A percentile compares a stretch with the other conserved stretches of the same genome.
These are phyloP conservation scores for Anastatus disparis DNA, from an alignment of 1,140 invertebrate genomes.

Conservation along the genomic window DNA sequence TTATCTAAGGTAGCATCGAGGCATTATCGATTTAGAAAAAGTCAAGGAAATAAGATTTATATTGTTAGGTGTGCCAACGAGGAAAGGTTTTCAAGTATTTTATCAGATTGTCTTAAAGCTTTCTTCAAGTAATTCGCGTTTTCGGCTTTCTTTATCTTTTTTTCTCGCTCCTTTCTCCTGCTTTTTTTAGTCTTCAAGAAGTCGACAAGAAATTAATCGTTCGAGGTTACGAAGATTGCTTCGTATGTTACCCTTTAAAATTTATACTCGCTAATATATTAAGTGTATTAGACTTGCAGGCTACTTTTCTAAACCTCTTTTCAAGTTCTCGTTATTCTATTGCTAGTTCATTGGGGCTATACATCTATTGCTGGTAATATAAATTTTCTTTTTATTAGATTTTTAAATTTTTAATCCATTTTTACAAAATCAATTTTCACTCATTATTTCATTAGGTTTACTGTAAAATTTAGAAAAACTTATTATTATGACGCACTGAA, in stretches of 20 bases:
- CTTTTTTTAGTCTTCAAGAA: neutral
- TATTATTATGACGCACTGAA: too few relatives aligned
- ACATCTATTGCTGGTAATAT: too few relatives aligned
- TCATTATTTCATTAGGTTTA: too few relatives aligned
- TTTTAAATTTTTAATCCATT: too few relatives aligned
- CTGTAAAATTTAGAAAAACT: too few relatives aligned
- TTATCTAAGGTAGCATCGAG: too few relatives aligned
- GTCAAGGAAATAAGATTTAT: constrained; percentile 8
- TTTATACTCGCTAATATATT: constrained; percentile 5
- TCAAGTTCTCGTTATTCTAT: too few relatives aligned
- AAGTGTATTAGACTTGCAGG: neutral
- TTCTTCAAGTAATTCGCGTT: neutral
- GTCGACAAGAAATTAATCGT: constrained; percentile 4
- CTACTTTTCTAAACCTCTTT: too few relatives aligned
- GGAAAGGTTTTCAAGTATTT: neutral
- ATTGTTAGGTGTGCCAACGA: neutral
- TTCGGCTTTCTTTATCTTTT: neutral
- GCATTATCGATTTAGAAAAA: neutral
- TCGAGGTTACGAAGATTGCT: neutral
- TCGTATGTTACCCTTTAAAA: neutral
- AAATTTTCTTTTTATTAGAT: too few relatives aligned
- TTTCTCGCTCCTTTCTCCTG: too few relatives aligned
- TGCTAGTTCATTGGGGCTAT: too few relatives aligned
- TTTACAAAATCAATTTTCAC: too few relatives aligned
- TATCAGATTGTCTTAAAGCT: neutral